Conservation (phyloP, 1,140 invertebrate genomes). For the Lepidurus apus region DNA sequence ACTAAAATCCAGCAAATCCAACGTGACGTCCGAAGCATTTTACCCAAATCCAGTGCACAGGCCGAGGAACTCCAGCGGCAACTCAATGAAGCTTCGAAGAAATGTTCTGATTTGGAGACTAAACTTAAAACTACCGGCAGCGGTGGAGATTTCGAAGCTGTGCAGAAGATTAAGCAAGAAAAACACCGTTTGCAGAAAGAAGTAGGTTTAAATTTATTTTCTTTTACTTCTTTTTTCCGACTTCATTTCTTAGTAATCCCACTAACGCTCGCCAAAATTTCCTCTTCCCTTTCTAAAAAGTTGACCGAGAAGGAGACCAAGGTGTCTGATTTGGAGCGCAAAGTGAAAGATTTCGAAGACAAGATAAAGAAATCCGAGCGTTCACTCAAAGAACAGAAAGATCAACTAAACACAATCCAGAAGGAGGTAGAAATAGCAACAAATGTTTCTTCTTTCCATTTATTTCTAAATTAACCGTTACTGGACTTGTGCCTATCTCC, state of each 20-base stretch:
- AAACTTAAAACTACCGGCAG: slow-evolving; percentile 36
- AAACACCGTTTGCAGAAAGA: slow-evolving; percentile 54
- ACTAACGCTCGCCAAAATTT: background rate
- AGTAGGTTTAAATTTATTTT: slow-evolving; percentile 41
- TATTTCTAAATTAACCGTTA: slow-evolving; percentile 1
- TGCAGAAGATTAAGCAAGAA: slow-evolving; percentile 47
- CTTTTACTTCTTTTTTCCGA: no score
- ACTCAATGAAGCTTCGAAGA: slow-evolving; percentile 27
- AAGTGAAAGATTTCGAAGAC: slow-evolving; percentile 55
- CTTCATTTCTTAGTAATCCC: background rate
- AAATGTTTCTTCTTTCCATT: slow-evolving; percentile 3
- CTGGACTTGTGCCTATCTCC: slow-evolving; percentile 27
- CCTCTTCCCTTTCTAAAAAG: slow-evolving; percentile 39
- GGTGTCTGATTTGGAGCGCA: slow-evolving; percentile 53
- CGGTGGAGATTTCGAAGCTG: slow-evolving; percentile 37
- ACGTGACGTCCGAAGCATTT: slow-evolving; percentile 41
- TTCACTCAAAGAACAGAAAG: slow-evolving; percentile 52
- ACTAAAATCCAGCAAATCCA: slow-evolving; percentile 47
- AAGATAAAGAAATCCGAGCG: slow-evolving; percentile 56
- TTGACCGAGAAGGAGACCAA: slow-evolving; percentile 53
- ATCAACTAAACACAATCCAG: slow-evolving; percentile 55
- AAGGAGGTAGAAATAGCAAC: slow-evolving; percentile 48
- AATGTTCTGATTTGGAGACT: slow-evolving; percentile 46
- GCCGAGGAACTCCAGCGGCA: slow-evolving; percentile 40
- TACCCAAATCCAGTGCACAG: slow-evolving; percentile 30